These are phyloP conservation scores for Callorhinus ursinus DNA, from an alignment of 2,113 vertebrate genomes.

Conservation along the genomic window DNA sequence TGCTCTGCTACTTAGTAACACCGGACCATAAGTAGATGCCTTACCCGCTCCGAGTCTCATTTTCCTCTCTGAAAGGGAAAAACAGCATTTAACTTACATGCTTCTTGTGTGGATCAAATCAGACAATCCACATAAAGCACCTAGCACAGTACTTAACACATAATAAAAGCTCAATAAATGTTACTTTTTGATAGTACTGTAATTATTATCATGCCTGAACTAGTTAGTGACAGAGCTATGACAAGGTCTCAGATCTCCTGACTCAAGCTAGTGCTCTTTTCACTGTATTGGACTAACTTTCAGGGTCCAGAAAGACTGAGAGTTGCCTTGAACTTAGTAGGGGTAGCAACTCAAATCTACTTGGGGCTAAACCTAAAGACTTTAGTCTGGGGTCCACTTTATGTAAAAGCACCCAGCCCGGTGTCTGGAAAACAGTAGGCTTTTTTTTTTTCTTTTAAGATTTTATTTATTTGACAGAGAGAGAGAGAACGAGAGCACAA, in stretches of 20 bases:
- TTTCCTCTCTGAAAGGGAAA: constrained; percentile 49
- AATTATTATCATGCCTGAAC: constrained; percentile 31
- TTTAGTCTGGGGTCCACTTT: constrained; percentile 19
- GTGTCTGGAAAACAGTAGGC: constrained; percentile 45
- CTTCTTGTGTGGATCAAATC: constrained; percentile 9
- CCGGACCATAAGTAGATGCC: background rate
- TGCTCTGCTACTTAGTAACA: background rate
- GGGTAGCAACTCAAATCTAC: background rate
- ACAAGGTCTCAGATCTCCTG: background rate
- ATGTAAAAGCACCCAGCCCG: constrained; percentile 34
- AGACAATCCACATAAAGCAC: constrained; percentile 28
- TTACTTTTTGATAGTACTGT: constrained; percentile 38
- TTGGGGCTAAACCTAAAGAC: background rate
- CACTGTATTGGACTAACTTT: background rate
- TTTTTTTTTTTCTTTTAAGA: background rate
- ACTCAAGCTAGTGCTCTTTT: constrained; percentile 35
- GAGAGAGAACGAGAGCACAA: no score
- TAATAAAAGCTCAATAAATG: constrained; percentile 28
- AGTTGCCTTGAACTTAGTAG: background rate
- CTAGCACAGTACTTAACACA: constrained; percentile 5
- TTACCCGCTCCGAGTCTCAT: background rate
- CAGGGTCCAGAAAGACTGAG: background rate
- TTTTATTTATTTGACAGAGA: no score
- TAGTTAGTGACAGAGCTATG: constrained; percentile 12
- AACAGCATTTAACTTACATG: constrained; percentile 19